phyloP scores from a whole-genome alignment of 2,113 vertebrate species.

The Poicephalus gulielmi region DNA sequence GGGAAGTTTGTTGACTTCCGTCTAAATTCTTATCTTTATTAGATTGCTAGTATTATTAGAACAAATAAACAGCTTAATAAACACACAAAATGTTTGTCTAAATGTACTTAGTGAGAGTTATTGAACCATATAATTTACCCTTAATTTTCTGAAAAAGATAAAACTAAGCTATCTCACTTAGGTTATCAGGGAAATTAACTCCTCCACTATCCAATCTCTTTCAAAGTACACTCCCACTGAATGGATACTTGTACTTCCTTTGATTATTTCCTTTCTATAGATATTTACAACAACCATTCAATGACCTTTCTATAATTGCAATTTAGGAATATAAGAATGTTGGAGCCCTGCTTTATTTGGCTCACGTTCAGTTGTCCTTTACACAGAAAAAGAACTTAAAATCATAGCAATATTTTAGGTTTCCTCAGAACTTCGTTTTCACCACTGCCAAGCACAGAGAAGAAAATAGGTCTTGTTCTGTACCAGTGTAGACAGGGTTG shows the following conservation, averaged over 20 bases:
- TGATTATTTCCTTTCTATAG: slow-evolving; percentile 85
- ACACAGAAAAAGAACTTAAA: neutral
- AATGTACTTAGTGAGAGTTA: slow-evolving; percentile 80
- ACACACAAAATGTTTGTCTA: slow-evolving; percentile 80
- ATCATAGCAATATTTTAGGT: neutral
- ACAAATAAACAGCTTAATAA: slow-evolving; percentile 91
- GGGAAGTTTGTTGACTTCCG: slow-evolving; percentile 70
- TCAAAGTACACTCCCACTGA: slow-evolving; percentile 78
- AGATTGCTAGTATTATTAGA: slow-evolving; percentile 83
- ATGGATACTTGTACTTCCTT: slow-evolving; percentile 80
- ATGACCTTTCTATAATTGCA: slow-evolving; percentile 83
- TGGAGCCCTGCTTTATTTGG: neutral
- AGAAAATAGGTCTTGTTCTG: neutral
- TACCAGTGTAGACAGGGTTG: neutral
- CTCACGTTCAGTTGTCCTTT: slow-evolving; percentile 68
- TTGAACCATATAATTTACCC: slow-evolving; percentile 85
- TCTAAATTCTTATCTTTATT: slow-evolving; percentile 74
- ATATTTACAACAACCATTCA: slow-evolving; percentile 76
- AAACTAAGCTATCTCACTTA: slow-evolving; percentile 88
- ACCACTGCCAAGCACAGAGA: neutral
- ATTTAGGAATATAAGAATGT: slow-evolving; percentile 38
- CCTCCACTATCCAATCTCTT: slow-evolving; percentile 83
- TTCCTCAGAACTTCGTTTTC: slow-evolving; percentile 3
- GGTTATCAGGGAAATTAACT: slow-evolving; percentile 98
- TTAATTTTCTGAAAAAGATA: slow-evolving; percentile 89